phyloP scores from a whole-genome alignment of 2,797 vertebrate species.

The Trachurus trachurus region DNA sequence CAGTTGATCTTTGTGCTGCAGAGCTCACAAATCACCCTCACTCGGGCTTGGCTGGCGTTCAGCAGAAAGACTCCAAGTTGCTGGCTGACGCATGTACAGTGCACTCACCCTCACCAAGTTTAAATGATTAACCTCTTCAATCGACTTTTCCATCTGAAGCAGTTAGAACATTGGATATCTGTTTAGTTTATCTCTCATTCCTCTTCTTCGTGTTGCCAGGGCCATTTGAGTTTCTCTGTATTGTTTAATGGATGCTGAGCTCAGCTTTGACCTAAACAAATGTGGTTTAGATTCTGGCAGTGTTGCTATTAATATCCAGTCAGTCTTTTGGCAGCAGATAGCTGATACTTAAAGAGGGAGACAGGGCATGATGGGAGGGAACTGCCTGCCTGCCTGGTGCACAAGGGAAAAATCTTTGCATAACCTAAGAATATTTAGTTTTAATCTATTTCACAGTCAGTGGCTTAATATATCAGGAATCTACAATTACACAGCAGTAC shows the following conservation, averaged over 20 bases:
- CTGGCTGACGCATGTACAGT: slow-evolving; percentile 44
- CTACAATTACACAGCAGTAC: slow-evolving; percentile 43
- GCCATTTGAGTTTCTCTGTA: slow-evolving; percentile 55
- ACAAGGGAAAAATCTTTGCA: slow-evolving; percentile 61
- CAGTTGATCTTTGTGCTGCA: slow-evolving; percentile 50
- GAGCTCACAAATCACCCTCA: slow-evolving; percentile 56
- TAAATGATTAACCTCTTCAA: slow-evolving; percentile 70
- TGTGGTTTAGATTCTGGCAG: slow-evolving; percentile 79
- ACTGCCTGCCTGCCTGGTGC: slow-evolving; percentile 61
- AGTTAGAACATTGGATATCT: slow-evolving; percentile 49
- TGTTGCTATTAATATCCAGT: slow-evolving; percentile 84
- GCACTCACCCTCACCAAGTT: slow-evolving; percentile 49
- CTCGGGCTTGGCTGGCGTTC: slow-evolving; percentile 51
- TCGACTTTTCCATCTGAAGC: slow-evolving; percentile 55
- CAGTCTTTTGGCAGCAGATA: slow-evolving; percentile 79
- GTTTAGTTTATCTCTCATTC: slow-evolving; percentile 70
- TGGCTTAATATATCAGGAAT: slow-evolving; percentile 53
- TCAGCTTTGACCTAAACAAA: slow-evolving; percentile 82
- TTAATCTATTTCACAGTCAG: slow-evolving; percentile 60
- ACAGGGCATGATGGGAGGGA: slow-evolving; percentile 76
- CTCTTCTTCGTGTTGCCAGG: slow-evolving; percentile 53
- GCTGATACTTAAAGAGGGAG: slow-evolving; percentile 81
- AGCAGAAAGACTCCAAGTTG: slow-evolving; percentile 38
- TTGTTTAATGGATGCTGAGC: slow-evolving; percentile 74
- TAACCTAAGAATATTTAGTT: slow-evolving; percentile 51